A percentile compares a stretch with the other conserved stretches of the same genome.
phyloP scores from a whole-genome alignment of 2,113 vertebrate species.

The Colistium nudipinnis region DNA sequence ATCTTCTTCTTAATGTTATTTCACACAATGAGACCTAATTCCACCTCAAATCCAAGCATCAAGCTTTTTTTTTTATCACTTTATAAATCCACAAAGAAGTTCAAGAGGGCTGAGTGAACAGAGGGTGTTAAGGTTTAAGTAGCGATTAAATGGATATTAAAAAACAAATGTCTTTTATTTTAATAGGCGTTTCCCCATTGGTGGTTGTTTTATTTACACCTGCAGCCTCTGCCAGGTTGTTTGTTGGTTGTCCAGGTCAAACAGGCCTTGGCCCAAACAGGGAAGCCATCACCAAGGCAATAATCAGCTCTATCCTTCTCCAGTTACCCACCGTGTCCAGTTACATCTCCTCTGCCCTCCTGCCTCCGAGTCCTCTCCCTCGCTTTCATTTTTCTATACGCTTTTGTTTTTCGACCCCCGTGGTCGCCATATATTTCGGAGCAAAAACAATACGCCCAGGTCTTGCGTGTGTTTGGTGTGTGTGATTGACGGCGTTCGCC shows the following conservation, averaged over 20 bases:
- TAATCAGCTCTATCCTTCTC: slow-evolving; percentile 71
- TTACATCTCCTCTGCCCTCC: slow-evolving; percentile 57
- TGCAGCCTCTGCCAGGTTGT: slow-evolving; percentile 14
- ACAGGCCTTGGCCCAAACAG: slow-evolving; percentile 49
- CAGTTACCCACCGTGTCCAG: slow-evolving; percentile 70
- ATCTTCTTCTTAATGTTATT: too few relatives aligned
- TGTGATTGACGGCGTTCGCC: slow-evolving; percentile 48
- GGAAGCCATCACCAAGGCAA: slow-evolving; percentile 67
- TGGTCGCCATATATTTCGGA: neutral
- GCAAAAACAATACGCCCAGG: slow-evolving; percentile 9
- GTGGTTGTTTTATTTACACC: slow-evolving; percentile 43
- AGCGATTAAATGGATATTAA: neutral
- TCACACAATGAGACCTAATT: neutral
- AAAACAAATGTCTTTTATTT: neutral
- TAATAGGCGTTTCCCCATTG: neutral
- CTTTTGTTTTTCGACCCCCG: slow-evolving; percentile 41
- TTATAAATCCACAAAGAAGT: too few relatives aligned
- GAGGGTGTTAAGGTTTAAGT: neutral
- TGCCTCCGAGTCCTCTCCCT: slow-evolving; percentile 15
- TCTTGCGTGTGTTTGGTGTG: slow-evolving; percentile 19
- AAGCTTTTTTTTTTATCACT: neutral
- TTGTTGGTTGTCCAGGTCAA: slow-evolving; percentile 55
- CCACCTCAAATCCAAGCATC: neutral
- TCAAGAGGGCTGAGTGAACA: neutral
- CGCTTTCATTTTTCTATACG: slow-evolving; percentile 51